phyloP scores from a whole-genome alignment of 2,797 vertebrate genomes.

The Coendou prehensilis region DNA sequence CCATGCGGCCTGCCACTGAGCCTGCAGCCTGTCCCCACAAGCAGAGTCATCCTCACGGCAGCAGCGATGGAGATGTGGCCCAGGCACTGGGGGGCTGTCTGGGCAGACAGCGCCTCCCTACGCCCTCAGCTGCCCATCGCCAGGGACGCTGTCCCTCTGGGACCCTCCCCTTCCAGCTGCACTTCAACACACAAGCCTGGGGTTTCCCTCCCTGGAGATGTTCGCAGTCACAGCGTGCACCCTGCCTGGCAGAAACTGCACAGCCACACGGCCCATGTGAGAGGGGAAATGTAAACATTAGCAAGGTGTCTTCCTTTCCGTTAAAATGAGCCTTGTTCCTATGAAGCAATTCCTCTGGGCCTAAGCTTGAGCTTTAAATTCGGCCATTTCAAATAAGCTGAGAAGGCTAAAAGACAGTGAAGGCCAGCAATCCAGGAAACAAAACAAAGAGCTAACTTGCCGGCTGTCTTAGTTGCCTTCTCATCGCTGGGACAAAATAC shows the following conservation, averaged over 20 bases:
- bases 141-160: neutral
- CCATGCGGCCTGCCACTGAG: neutral
- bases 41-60: neutral
- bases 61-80: neutral
- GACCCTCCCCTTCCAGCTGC: neutral
- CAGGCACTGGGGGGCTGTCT: neutral
- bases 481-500: neutral
- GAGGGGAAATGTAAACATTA: neutral
- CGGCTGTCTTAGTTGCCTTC: neutral
- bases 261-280: neutral
- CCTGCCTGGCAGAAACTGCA: neutral
- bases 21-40: neutral
- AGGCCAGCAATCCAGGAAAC: neutral
- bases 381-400: neutral
- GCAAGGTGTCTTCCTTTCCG: slow-evolving; percentile 28
- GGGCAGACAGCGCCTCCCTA: neutral
- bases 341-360: neutral
- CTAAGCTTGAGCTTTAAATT: slow-evolving; percentile 17
- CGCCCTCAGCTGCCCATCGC: neutral
- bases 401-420: neutral
- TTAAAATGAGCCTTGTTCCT: neutral
- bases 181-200: neutral
- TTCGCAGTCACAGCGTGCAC: neutral
- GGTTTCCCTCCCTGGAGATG: neutral
- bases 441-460: neutral